A percentile compares a stretch with the other conserved stretches of the same genome.
Conservation (phyloP, 1,140 invertebrate genomes). For the Delia radicum region DNA sequence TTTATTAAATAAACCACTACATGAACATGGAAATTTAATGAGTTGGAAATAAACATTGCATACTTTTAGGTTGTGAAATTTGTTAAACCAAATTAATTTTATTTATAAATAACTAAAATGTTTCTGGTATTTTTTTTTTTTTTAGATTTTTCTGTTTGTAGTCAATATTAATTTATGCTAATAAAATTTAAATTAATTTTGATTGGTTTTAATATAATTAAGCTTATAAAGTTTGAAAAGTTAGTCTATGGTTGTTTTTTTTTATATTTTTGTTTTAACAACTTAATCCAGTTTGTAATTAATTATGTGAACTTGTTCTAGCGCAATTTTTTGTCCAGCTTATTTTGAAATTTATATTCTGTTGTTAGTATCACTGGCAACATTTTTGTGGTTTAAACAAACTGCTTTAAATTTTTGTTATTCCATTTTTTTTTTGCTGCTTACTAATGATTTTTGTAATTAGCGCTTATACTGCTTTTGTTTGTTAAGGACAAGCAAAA, state of each 20-base stretch:
- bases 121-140: too few species aligned
- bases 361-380: neutral
- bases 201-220: neutral
- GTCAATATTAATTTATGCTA: neutral
- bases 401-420: neutral
- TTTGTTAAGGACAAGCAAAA: too few species aligned
- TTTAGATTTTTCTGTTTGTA: neutral
- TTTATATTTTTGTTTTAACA: neutral
- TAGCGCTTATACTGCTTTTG: neutral
- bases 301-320: neutral
- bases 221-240: neutral
- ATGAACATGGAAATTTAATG: neutral
- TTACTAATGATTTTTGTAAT: slow-evolving; percentile 1
- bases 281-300: neutral
- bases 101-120: too few species aligned
- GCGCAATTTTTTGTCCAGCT: neutral
- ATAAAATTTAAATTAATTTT: neutral
- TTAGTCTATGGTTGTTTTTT: neutral
- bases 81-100: too few species aligned
- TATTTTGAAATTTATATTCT: neutral
- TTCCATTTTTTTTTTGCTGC: neutral
- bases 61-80: neutral
- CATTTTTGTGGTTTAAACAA: neutral
- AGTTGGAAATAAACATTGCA: neutral
- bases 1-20: neutral